Conservation (phyloP, 2,888 invertebrate species). For the Meliscaeva auricollis region DNA sequence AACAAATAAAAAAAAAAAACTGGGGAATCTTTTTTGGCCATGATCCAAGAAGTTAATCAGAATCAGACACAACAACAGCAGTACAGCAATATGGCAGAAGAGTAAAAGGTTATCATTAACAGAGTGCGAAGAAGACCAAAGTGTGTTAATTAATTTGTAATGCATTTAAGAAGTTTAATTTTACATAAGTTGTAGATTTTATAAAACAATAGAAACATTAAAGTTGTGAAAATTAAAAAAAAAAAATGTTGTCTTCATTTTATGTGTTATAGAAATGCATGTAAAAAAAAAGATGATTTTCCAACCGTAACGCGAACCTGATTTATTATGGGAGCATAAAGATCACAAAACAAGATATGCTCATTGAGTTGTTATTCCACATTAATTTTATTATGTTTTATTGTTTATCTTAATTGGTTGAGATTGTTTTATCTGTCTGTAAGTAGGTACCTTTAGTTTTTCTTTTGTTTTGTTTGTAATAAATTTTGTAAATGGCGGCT, state of each 20-base stretch:
- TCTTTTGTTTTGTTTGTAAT: not conserved
- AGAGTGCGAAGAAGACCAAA: conserved; percentile 15
- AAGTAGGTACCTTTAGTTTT: not conserved
- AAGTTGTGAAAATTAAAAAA: not conserved
- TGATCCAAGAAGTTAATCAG: conserved; percentile 43
- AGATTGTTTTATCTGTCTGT: conserved; percentile 6
- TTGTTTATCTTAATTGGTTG: conserved; percentile 29
- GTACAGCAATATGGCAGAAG: conserved; percentile 7
- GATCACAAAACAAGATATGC: conserved; percentile 45
- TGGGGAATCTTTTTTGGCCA: conserved; percentile 39
- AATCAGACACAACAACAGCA: not conserved
- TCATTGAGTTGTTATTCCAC: conserved; percentile 36
- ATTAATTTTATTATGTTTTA: conserved; percentile 25
- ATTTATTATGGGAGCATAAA: conserved; percentile 47
- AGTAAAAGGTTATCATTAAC: conserved; percentile 33
- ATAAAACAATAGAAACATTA: conserved; percentile 21
- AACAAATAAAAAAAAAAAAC: conserved; percentile 23
- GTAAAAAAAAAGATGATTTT: not conserved
- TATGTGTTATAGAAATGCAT: not conserved
- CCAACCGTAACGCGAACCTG: conserved; percentile 35
- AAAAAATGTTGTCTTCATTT: not conserved
- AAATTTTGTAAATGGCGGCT: not conserved
- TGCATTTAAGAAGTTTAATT: not conserved
- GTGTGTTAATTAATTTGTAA: conserved; percentile 33
- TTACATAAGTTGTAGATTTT: not conserved